Base-by-base conservation (phyloP, 2,797 vertebrate species). In the Aeoliscus strigatus region DNA sequence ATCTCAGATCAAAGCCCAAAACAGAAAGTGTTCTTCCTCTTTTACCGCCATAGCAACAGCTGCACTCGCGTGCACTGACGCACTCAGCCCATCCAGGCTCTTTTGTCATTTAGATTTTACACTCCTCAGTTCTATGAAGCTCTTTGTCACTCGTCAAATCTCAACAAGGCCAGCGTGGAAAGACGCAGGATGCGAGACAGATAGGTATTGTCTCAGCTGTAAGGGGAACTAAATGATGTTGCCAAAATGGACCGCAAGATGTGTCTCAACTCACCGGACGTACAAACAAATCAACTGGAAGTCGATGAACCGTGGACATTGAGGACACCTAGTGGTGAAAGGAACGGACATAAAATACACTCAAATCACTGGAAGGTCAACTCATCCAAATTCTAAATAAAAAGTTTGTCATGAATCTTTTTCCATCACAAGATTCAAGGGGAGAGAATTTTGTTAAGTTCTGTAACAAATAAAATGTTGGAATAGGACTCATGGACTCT, bases 61-160 rank as follows among this genome's bases (percentile, higher is more conserved):
- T 48, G 41, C 51, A 63, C 45, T 67, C 69, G 61, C 53, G 55
- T 63, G 48, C 60, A 59, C 63, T 77, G 79, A 80, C 52, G 73
- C 68, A 70, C 36, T 40, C 30, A 39, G 45, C 57, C 64, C 53
- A 79, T 85, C 80, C 74, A 73, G 35, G 29, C 41, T 68, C 70
- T 72, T 86, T 89, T 90, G 79, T 88, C 73, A 90, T 89, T 89
- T 41, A 89, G 77, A 89, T 90, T 17, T 77, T 77, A 57, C 64
- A 69, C 62, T 75, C 56, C 61, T 81, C 64, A 39, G 69, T 64
- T 54, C 45, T 57, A 66, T 59, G 57, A 66, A 35, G 21, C 55
- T 47, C 61, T 79, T 84, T 86, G 68, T 84, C 57, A 75, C 75
- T 69, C 68, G 58, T 56, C 39, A 41, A 26, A 26, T 59, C 56